Conservation (phyloP, 1,140 invertebrate species). For the Polypedilum pembai region DNA sequence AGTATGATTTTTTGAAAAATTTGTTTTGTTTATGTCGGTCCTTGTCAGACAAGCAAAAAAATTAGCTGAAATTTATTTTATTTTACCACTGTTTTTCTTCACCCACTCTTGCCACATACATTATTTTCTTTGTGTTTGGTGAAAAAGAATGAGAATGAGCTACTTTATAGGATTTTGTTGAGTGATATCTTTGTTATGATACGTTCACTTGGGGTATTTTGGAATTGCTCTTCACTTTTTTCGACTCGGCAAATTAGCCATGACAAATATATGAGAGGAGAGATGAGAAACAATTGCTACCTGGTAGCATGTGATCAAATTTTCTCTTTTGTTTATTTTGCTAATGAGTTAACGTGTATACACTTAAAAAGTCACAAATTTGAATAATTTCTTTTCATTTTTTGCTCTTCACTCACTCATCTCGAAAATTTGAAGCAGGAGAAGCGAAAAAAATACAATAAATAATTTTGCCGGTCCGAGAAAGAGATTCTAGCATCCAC, state of each 20-base stretch:
- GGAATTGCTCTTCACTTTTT: background rate
- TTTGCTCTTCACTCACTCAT: too few species aligned
- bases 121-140: background rate
- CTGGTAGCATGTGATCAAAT: background rate
- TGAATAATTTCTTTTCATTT: too few species aligned
- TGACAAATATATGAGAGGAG: background rate
- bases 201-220: constrained; percentile 2
- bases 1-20: constrained; percentile 24
- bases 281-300: background rate
- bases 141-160: background rate
- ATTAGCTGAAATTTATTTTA: constrained; percentile 29
- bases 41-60: constrained; percentile 6
- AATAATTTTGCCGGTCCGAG: too few species aligned
- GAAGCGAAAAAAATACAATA: too few species aligned
- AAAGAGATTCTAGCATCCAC: too few species aligned
- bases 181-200: constrained; percentile 16
- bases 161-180: constrained; percentile 22
- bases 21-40: constrained; percentile 20
- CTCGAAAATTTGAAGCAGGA: too few species aligned
- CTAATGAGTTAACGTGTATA: background rate
- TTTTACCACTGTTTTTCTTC: background rate
- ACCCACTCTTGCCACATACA: background rate
- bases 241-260: constrained; percentile 5
- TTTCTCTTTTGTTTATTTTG: constrained; percentile 3
- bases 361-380: too few species aligned